A percentile compares a stretch with the other conserved stretches of the same genome.
These are phyloP conservation scores for Nomada goodeniana DNA, from an alignment of 2,888 invertebrate species.

Conservation along the genomic window DNA sequence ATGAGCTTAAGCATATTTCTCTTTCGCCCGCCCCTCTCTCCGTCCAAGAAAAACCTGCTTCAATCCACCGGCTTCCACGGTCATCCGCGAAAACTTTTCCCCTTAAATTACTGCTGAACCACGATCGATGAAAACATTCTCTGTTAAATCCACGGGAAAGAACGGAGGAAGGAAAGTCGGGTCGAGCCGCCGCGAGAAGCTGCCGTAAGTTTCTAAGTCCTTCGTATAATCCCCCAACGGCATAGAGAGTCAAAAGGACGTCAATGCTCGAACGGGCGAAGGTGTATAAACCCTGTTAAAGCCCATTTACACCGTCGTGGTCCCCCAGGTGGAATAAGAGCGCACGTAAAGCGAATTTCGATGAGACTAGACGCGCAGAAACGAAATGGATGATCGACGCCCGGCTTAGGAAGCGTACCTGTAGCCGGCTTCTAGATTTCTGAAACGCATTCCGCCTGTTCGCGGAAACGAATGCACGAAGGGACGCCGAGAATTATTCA, in stretches of 20 bases:
- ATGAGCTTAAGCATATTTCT: conserved; percentile 8
- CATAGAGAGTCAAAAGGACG: not conserved
- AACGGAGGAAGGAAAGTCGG: too few species aligned
- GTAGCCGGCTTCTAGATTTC: conserved; percentile 66
- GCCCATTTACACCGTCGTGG: conserved; percentile 61
- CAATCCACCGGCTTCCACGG: not conserved
- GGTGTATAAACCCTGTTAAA: conserved; percentile 60
- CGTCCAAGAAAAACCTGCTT: not conserved
- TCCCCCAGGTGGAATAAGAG: not conserved
- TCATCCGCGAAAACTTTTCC: too few species aligned
- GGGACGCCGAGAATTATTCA: conserved; percentile 76
- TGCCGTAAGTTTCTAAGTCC: not conserved
- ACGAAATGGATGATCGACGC: conserved; percentile 66
- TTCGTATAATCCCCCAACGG: too few species aligned
- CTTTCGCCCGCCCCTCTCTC: too few species aligned
- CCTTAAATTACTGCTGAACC: too few species aligned
- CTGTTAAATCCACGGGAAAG: too few species aligned
- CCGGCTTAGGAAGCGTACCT: conserved; percentile 23
- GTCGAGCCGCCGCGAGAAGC: not conserved
- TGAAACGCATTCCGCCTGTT: conserved; percentile 65
- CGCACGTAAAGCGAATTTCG: conserved; percentile 64
- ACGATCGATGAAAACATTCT: too few species aligned
- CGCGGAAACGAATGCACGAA: conserved; percentile 60
- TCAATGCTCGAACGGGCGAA: conserved; percentile 43
- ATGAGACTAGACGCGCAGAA: conserved; percentile 49